Percentiles rank a stretch among this genome's conserved stretches.
These are phyloP conservation scores for Steatocranus sp. DNA, from an alignment of 2,797 vertebrate species.

Conservation along the genomic window DNA sequence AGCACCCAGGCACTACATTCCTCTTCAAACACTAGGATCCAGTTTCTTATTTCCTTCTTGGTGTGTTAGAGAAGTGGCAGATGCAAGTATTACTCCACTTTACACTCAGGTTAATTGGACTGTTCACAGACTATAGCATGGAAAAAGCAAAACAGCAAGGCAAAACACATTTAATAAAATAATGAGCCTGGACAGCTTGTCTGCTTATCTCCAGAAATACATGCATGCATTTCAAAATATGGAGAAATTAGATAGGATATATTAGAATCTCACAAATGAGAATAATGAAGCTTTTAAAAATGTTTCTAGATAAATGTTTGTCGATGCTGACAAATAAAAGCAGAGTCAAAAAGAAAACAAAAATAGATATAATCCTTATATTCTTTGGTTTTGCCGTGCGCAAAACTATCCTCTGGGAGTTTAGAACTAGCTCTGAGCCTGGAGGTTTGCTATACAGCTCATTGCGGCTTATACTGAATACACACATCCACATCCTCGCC, in stretches of 20 bases:
- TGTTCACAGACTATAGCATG: neutral
- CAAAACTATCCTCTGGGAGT: neutral
- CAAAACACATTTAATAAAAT: neutral
- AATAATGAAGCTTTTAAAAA: neutral
- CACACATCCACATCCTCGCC: neutral
- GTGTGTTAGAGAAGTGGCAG: neutral
- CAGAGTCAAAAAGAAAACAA: neutral
- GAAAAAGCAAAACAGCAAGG: neutral
- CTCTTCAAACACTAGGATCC: neutral
- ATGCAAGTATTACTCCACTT: neutral
- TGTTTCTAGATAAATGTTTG: neutral
- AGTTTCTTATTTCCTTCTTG: neutral
- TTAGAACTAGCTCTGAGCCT: neutral
- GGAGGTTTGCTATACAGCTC: constrained; percentile 17
- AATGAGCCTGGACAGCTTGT: neutral
- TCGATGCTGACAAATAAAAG: neutral
- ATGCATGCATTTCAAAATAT: neutral
- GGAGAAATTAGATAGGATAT: neutral
- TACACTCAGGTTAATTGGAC: neutral
- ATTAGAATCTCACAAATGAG: neutral
- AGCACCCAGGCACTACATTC: neutral
- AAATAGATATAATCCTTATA: constrained; percentile 1
- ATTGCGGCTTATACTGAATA: neutral
- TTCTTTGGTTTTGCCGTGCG: neutral
- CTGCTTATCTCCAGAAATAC: neutral